Base-by-base conservation (phyloP, 2,113 vertebrate genomes). In the Campylomormyrus tamandua region DNA sequence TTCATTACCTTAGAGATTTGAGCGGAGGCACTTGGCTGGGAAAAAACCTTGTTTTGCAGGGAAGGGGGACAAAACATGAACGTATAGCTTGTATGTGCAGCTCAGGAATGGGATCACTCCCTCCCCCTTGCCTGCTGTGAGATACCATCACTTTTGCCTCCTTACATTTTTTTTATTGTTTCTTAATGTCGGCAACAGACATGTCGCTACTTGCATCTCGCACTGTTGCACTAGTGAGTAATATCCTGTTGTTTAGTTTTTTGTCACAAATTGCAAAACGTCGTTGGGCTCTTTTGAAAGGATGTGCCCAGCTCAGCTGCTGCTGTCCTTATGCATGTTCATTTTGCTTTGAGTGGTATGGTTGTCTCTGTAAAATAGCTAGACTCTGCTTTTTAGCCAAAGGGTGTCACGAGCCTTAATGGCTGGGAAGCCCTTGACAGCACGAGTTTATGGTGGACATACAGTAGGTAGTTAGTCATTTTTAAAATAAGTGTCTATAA, bases 221-320 rank as follows among this genome's bases (percentile, higher is more conserved):
- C 35, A 15, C 35, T 19, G 74, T 77, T 77, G 70, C 31, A 3
- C 70, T 77, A 17, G 35, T 42, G 74, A 80, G 74, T 80, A 80
- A 80, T 80, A 42, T 80, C 74, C 74, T 80, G 74, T 80, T 80
- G 74, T 80, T 80, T 80, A 42, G 74, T 80, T 19, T 80, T 42
- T 19, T 80, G 35, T 80, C 31, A n/a, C 17, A 80, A 39, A 80
- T 80, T 77, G 27, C 70, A 35, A 77, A 77, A 77, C 5, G 13
- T 2, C 5, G 35, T 15, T 39, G 15, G 13, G 70, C 70, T 35
- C 70, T 77, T 77, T 77, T 19, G 31, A 35, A 17, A 74, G 27
- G 70, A 39, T 39, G 27, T 77, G 70, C 31, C 70, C 9, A 35
- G 27, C 31, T 31, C 11, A 35, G 31, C 70, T 24, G 31, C 7